Evolutionary conservation across 2,888 invertebrate genomes (phyloP), one percentile per base, ranked within the genome.

Genomic region (Eutolmus rufibarbis): DNA sequence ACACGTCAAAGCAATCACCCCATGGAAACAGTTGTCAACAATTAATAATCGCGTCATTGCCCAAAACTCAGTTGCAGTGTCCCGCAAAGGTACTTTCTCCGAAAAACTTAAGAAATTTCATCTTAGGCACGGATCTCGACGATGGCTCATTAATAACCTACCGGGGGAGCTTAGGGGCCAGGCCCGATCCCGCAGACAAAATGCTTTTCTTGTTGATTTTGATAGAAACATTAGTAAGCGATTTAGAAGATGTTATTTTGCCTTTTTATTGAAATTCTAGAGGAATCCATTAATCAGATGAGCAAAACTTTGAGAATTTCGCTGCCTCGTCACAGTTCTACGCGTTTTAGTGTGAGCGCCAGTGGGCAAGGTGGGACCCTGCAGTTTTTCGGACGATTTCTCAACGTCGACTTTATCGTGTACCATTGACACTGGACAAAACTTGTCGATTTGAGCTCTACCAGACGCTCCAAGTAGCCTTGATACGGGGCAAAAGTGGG

Each of bases 171-270:
- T 84, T 74, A 66, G n/a, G 57, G 46, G 66, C 57, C n/a, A 79
- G 31, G 1, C 19, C 23, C 23, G 12, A 40, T 23, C n/a, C 84
- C 37, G 40, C 74, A 87, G 74, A 87, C 86, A 81, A 87, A 87
- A 87, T 87, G 86, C 34, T 87, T 87, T 74, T 76, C 86, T 86
- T 87, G 87, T 86, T 87, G 81, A 40, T 86, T 87, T 87, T 87
- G 87, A 87, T 87, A 87, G 87, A 85, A 87, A 87, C 87, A 87
- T 87, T 87, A 87, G 87, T 87, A 87, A 87, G 86, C 86, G 86
- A 87, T 87, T 87, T 86, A 87, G 87, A 34, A 86, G 81, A 81
- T 86, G 86, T 87, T 74, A 86, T 87, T 87, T 87, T 87, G 79
- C 87, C 78, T 51, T 87, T 87, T 87, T 85, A 79, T 86, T 46